These are phyloP conservation scores for Pseudorectes ferrugineus DNA, from an alignment of 2,113 vertebrate genomes.

Conservation along the genomic window DNA sequence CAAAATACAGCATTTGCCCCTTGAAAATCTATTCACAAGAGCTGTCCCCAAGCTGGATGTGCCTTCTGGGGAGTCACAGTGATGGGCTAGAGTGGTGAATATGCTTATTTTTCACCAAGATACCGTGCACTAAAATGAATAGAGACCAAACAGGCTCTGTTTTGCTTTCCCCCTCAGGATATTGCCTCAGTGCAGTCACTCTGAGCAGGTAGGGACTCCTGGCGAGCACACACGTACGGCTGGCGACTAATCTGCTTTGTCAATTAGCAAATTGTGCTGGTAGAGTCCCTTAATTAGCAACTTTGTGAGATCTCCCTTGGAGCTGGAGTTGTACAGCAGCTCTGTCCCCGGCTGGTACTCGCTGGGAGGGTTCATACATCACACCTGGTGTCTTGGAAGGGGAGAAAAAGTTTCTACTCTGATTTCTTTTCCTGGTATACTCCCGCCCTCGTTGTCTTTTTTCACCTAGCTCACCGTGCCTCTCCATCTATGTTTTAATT, in stretches of 20 bases:
- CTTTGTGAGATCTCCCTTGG: neutral
- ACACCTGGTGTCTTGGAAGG: neutral
- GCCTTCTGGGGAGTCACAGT: neutral
- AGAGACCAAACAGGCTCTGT: neutral
- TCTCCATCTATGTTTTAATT: fast-evolving
- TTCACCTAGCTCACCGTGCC: fast-evolving
- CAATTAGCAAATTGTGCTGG: neutral
- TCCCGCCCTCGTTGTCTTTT: fast-evolving
- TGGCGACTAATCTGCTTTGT: neutral
- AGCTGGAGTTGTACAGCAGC: neutral
- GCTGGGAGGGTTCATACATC: neutral
- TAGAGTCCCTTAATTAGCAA: neutral
- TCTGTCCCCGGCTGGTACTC: neutral
- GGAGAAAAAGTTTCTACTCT: neutral
- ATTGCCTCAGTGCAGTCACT: neutral
- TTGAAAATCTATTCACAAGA: fast-evolving
- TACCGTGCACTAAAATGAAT: neutral
- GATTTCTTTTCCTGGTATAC: neutral
- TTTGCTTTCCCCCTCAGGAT: neutral
- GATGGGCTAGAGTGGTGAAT: neutral
- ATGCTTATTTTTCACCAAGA: neutral
- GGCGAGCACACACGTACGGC: fast-evolving
- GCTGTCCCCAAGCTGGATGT: neutral
- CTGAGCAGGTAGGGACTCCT: neutral
- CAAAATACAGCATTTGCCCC: neutral